Base-by-base conservation (phyloP, 2,797 vertebrate species). In the Danio aesculapii region DNA sequence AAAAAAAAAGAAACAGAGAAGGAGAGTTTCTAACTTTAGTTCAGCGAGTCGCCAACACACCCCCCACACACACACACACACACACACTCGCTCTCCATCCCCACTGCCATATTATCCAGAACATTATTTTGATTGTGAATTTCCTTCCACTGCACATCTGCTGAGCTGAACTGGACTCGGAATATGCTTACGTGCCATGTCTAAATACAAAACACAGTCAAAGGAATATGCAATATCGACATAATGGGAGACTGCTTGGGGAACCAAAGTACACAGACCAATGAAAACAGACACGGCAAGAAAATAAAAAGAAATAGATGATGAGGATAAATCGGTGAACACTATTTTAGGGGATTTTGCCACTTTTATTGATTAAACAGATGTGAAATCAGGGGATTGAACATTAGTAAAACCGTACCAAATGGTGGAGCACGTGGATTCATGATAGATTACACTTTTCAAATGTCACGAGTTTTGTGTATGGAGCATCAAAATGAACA, bases 1-100 rank as follows among this genome's bases (percentile, higher is more conserved):
- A 30, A 30, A 30, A 30, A 30, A 30, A 30, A 30, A 30, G 30
- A 30, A 30, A 30, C 30, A 30, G 30, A 30, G 30, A 30, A 3
- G 30, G 30, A 30, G 43, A 73, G 63, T 61, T 70, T 83, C 84
- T 87, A 88, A 88, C 80, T 88, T 86, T 86, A 88, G 87, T 80
- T 80, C 69, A 73, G 78, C 21, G 62, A 74, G 70, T 79, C 61
- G 57, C 55, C 59, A n/a, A 57, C 49, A 30, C 30, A 30, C 67
- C 43, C 72, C 72, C 53, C 30, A 30, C 30, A 30, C 30, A 30
- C 30, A 30, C 30, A 30, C 30, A 30, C 30, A 30, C 30, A 30
- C 30, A 30, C 30, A 30, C 30, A 30, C 70, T 21, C 50, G 43
- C 69, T 21, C 81, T 39, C 67, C 68, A 67, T 64, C 70, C 52